phyloP scores from a whole-genome alignment of 1,140 invertebrate genomes.

The Nasonia vitripennis region DNA sequence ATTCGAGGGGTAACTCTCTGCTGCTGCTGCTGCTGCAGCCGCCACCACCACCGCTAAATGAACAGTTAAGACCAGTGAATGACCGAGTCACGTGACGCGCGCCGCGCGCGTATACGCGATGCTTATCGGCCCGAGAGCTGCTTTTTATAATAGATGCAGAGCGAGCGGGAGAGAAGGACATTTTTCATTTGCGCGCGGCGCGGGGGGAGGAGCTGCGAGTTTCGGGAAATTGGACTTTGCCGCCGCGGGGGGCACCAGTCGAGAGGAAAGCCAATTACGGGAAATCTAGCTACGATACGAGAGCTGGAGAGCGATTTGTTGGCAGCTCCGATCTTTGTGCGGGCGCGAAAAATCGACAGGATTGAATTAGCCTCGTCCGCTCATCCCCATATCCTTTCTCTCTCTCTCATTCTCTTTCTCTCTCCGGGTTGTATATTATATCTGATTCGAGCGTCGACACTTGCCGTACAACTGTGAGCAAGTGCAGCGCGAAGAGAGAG shows the following conservation, averaged over 20 bases:
- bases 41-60: neutral
- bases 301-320: neutral
- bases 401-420: neutral
- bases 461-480: neutral
- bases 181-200: neutral
- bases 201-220: neutral
- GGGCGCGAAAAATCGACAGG: neutral
- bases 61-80: conserved; percentile 1
- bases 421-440: neutral
- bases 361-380: neutral
- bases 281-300: neutral
- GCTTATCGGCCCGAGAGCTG: neutral
- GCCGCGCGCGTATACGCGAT: neutral
- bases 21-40: too few species aligned
- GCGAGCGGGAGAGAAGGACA: neutral
- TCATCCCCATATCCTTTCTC: neutral
- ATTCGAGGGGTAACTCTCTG: neutral
- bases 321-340: neutral
- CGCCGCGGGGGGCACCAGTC: too few species aligned
- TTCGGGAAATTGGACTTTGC: neutral
- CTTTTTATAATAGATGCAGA: conserved; percentile 1
- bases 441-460: neutral
- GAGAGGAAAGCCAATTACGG: neutral
- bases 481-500: neutral
- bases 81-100: neutral